Evolutionary conservation across 1,140 invertebrate genomes (phyloP).

Genomic region (Drosophila nebulosa): DNA sequence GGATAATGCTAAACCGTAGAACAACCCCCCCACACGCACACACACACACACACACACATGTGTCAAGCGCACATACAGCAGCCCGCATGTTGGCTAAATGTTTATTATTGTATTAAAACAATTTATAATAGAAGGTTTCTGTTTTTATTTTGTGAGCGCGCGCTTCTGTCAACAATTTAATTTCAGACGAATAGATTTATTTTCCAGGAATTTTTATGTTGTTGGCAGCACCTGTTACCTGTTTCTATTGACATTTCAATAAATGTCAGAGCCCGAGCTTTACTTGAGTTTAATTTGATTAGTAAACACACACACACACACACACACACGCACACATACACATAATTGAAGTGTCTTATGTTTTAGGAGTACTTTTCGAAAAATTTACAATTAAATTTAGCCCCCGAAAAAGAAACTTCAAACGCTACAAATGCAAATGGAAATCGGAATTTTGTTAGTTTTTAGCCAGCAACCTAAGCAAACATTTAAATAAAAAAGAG

Average conservation of each 20-base stretch:
- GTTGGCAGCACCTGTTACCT: slow-evolving; percentile 9
- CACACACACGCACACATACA: neutral
- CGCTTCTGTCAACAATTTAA: slow-evolving; percentile 45
- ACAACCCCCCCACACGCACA: neutral
- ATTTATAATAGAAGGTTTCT: slow-evolving; percentile 2
- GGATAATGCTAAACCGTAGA: slow-evolving; percentile 20
- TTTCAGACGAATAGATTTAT: slow-evolving; percentile 15
- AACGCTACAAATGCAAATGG: slow-evolving; percentile 27
- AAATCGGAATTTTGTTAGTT: slow-evolving; percentile 10
- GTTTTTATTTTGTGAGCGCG: slow-evolving; percentile 22
- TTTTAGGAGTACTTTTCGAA: neutral
- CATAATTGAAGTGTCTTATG: neutral
- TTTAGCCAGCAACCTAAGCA: slow-evolving; percentile 50
- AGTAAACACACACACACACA: slow-evolving; percentile 2
- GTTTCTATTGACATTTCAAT: slow-evolving; percentile 66
- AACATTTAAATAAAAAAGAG: slow-evolving; percentile 24
- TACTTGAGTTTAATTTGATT: slow-evolving; percentile 71
- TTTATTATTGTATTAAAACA: slow-evolving; percentile 46
- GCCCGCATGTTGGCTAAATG: slow-evolving; percentile 32
- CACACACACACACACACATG: neutral
- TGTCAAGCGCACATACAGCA: slow-evolving; percentile 28
- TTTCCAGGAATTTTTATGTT: slow-evolving; percentile 38
- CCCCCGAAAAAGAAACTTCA: slow-evolving; percentile 32
- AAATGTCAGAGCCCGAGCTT: slow-evolving; percentile 42
- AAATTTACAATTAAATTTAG: slow-evolving; percentile 33